Conservation (phyloP, 2,797 vertebrate genomes). For the Hippoglossus hippoglossus region DNA sequence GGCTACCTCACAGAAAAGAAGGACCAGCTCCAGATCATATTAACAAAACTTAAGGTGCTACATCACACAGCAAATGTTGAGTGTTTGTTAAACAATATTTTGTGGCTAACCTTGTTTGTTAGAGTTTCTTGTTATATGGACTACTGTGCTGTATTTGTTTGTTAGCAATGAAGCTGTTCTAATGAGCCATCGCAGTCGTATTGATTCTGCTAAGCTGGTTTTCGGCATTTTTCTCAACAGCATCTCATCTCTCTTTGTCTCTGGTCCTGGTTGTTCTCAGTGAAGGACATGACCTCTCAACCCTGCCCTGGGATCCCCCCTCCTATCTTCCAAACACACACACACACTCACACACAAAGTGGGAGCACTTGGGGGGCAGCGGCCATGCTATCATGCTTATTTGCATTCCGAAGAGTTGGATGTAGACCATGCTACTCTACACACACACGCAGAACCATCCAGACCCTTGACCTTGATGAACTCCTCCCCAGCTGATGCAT, state of each 20-base stretch:
- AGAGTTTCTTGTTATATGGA: neutral
- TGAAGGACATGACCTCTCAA: slow-evolving; percentile 77
- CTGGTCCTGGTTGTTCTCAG: slow-evolving; percentile 68
- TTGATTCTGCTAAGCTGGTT: neutral
- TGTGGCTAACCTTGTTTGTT: neutral
- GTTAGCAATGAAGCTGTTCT: neutral
- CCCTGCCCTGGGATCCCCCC: slow-evolving; percentile 67
- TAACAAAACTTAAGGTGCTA: too few species aligned
- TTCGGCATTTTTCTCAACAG: neutral
- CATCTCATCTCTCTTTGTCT: slow-evolving; percentile 8
- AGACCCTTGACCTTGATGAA: slow-evolving; percentile 52
- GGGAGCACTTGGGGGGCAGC: slow-evolving; percentile 43
- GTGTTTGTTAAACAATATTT: neutral
- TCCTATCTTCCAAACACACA: neutral
- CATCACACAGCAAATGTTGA: neutral
- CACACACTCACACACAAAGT: slow-evolving; percentile 8
- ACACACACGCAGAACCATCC: slow-evolving; percentile 38
- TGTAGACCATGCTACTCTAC: slow-evolving; percentile 21
- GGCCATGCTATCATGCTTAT: slow-evolving; percentile 45
- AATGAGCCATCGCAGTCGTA: neutral
- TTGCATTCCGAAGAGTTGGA: slow-evolving; percentile 55
- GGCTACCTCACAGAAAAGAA: too few species aligned
- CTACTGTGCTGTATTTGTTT: neutral
- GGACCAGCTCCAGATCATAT: too few species aligned
- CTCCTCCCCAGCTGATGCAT: slow-evolving; percentile 16